Percentiles rank a stretch among this genome's conserved stretches.
These are phyloP conservation scores for Hydropsyche betteni DNA, from an alignment of 2,888 invertebrate genomes.

Conservation along the genomic window DNA sequence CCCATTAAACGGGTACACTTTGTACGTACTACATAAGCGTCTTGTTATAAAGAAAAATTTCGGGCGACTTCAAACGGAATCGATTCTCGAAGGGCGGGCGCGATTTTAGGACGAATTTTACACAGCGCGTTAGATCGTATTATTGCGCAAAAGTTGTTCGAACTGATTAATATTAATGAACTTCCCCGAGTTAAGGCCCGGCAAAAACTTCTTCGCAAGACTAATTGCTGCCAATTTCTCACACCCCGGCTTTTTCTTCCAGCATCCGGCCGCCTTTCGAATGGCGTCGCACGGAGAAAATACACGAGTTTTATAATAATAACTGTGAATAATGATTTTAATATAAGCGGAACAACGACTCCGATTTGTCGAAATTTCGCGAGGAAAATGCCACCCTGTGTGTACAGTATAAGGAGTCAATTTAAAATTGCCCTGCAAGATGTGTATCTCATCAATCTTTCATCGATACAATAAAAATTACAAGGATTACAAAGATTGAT, in stretches of 20 bases:
- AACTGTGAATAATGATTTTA: conserved; percentile 26
- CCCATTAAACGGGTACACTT: conserved; percentile 1
- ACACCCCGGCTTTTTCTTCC: conserved; percentile 17
- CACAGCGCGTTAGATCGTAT: conserved; percentile 17
- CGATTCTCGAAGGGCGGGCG: neutral
- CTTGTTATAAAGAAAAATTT: neutral
- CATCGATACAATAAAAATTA: too few species aligned
- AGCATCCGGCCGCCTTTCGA: conserved; percentile 21
- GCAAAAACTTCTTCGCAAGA: conserved; percentile 27
- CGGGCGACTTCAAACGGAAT: conserved; percentile 5
- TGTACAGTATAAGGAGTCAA: too few species aligned
- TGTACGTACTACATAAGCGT: too few species aligned
- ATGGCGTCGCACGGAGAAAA: conserved; percentile 1
- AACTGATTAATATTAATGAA: conserved; percentile 28
- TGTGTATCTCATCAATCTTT: too few species aligned
- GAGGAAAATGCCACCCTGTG: too few species aligned
- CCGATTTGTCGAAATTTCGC: conserved; percentile 10
- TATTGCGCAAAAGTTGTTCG: conserved; percentile 16
- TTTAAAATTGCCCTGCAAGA: too few species aligned
- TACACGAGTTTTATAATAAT: conserved; percentile 23
- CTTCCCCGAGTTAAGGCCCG: conserved; percentile 15
- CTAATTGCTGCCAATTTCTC: conserved; percentile 26
- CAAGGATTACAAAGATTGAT: too few species aligned
- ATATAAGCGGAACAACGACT: conserved; percentile 10
- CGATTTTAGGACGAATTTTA: conserved; percentile 15